A percentile compares a stretch with the other conserved stretches of the same genome.
Conservation (phyloP, 2,888 invertebrate genomes). For the Pyrochroa serraticornis region DNA sequence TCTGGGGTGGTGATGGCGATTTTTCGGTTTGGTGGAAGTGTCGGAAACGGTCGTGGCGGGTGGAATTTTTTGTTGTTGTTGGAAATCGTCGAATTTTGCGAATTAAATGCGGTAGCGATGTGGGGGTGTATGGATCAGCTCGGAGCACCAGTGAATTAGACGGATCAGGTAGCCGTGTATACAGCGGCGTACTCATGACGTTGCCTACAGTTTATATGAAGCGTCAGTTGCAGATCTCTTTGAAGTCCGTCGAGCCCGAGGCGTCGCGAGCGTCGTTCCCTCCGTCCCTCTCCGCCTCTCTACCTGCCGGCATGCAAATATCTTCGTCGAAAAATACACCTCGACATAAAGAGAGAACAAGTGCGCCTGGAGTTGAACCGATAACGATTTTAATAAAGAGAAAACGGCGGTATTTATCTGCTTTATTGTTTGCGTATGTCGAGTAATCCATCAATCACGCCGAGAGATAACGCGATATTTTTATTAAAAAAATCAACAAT, state of each 20-base stretch:
- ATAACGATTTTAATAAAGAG: not conserved
- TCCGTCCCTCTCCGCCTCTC: slow-evolving; percentile 21
- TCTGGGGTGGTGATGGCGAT: no score
- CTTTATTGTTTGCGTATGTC: not conserved
- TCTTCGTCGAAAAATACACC: slow-evolving; percentile 15
- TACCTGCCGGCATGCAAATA: slow-evolving; percentile 19
- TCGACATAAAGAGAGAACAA: slow-evolving; percentile 1
- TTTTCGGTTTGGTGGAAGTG: no score
- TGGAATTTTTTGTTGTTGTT: no score
- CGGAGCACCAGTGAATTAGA: slow-evolving; percentile 38
- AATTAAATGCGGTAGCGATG: slow-evolving; percentile 7
- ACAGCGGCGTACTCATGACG: slow-evolving; percentile 32
- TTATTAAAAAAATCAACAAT: not conserved
- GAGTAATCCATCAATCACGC: slow-evolving; percentile 2
- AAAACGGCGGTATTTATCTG: not conserved
- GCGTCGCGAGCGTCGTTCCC: slow-evolving; percentile 38
- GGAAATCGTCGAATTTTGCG: no score
- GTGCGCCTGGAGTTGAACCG: not conserved
- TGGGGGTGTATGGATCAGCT: slow-evolving; percentile 21
- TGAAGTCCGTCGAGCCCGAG: slow-evolving; percentile 43
- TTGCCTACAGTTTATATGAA: slow-evolving; percentile 43
- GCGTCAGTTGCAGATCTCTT: slow-evolving; percentile 50
- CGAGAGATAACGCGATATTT: not conserved
- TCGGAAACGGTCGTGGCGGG: no score
- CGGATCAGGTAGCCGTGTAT: slow-evolving; percentile 38